Evolutionary conservation across 2,888 invertebrate species (phyloP).

Genomic region (Patella depressa): DNA sequence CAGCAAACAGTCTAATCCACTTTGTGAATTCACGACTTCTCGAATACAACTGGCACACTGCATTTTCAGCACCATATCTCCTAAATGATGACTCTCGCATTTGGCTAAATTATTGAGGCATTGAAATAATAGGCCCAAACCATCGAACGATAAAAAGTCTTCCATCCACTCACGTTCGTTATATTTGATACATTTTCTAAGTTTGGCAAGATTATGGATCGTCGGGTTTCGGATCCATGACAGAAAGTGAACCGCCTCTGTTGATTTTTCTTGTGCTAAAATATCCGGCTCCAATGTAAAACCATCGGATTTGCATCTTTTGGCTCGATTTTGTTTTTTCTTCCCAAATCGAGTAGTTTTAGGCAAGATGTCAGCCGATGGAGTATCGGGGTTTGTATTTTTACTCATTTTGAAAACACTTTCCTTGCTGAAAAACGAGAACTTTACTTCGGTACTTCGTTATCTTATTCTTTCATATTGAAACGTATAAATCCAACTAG

Average conservation of each 20-base stretch:
- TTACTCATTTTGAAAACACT: no score
- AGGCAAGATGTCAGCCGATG: neutral
- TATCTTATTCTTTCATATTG: no score
- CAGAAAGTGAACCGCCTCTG: conserved; percentile 48
- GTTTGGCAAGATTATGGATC: conserved; percentile 56
- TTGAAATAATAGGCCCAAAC: conserved; percentile 58
- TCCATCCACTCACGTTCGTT: conserved; percentile 64
- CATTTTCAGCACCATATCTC: conserved; percentile 66
- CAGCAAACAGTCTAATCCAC: conserved; percentile 72
- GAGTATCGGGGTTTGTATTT: no score
- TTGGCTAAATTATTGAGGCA: conserved; percentile 56
- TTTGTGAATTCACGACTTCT: conserved; percentile 72
- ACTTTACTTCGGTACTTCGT: no score
- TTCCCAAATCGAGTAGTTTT: conserved; percentile 43
- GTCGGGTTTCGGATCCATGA: conserved; percentile 59
- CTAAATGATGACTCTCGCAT: conserved; percentile 52
- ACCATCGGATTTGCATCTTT: conserved; percentile 61
- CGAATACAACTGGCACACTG: conserved; percentile 72
- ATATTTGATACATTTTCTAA: conserved; percentile 54
- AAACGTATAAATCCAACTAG: no score
- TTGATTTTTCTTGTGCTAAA: conserved; percentile 46
- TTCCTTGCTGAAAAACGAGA: no score
- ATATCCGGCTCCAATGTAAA: conserved; percentile 57
- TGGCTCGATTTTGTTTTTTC: conserved; percentile 54
- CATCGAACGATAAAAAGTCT: conserved; percentile 61